These are phyloP conservation scores for Taenaris catops DNA, from an alignment of 2,888 invertebrate genomes.

Conservation along the genomic window DNA sequence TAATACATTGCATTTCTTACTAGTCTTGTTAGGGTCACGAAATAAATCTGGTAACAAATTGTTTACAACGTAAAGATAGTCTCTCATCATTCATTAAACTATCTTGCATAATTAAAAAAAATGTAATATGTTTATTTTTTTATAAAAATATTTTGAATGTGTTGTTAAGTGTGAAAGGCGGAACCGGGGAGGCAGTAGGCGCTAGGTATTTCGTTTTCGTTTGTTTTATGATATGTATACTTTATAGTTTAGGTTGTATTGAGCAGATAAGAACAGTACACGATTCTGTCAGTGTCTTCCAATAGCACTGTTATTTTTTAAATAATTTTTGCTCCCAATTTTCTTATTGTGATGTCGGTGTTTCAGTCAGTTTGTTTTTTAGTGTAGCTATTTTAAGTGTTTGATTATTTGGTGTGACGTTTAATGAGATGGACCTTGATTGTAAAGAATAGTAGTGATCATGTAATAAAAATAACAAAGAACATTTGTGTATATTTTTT, in stretches of 20 bases:
- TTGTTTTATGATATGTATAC: slow-evolving; percentile 28
- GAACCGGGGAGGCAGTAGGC: slow-evolving; percentile 34
- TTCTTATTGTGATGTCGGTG: slow-evolving; percentile 50
- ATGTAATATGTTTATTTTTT: slow-evolving; percentile 71
- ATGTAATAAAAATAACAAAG: slow-evolving; percentile 69
- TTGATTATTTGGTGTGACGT: slow-evolving; percentile 62
- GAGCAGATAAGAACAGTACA: slow-evolving; percentile 6
- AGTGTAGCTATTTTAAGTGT: slow-evolving; percentile 35
- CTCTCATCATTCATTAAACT: slow-evolving; percentile 25
- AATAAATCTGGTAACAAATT: slow-evolving; percentile 40
- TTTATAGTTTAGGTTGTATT: slow-evolving; percentile 5
- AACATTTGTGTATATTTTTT: slow-evolving; percentile 25
- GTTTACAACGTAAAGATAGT: slow-evolving; percentile 30
- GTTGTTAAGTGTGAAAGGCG: slow-evolving; percentile 34
- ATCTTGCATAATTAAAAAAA: slow-evolving; percentile 40
- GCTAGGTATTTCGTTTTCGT: slow-evolving; percentile 17
- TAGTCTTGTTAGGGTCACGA: slow-evolving; percentile 74
- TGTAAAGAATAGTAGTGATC: slow-evolving; percentile 66
- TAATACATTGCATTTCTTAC: slow-evolving; percentile 72
- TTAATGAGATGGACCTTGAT: slow-evolving; percentile 62
- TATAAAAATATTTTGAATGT: slow-evolving; percentile 69
- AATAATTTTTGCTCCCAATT: slow-evolving; percentile 34
- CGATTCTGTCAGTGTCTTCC: slow-evolving; percentile 62
- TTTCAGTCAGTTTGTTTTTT: slow-evolving; percentile 62
- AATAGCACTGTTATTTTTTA: slow-evolving; percentile 54